Evolutionary conservation across 2,113 vertebrate species (phyloP).

Genomic region (Hirundichthys speculiger): DNA sequence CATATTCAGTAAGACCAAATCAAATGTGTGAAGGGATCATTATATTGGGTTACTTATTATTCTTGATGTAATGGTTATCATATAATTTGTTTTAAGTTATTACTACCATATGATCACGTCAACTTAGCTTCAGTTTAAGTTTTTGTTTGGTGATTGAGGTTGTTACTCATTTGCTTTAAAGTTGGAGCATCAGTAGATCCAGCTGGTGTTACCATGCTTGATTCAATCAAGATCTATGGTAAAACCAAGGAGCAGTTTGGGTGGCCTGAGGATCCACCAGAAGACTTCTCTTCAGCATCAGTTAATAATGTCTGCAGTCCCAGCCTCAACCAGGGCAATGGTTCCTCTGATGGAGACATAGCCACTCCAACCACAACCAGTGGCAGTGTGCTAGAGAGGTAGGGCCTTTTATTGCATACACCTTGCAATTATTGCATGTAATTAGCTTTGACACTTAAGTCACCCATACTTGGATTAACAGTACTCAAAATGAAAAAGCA

Average conservation of each 20-base stretch:
- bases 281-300: constrained; percentile 94
- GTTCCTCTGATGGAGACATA: constrained; percentile 87
- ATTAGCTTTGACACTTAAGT: background rate
- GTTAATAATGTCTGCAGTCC: constrained; percentile 95
- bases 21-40: background rate
- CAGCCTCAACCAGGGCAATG: constrained; percentile 91
- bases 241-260: constrained; percentile 99
- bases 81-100: too few species aligned
- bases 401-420: constrained; percentile 38
- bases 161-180: constrained; percentile 44
- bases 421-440: background rate
- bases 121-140: background rate
- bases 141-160: constrained; percentile 4
- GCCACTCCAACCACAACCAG: constrained; percentile 83
- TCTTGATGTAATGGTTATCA: too few species aligned
- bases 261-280: constrained; percentile 97
- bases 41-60: background rate
- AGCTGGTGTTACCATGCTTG: constrained; percentile 97
- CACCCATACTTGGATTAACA: background rate
- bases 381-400: constrained; percentile 96
- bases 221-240: constrained; percentile 98
- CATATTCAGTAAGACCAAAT: constrained; percentile 89
- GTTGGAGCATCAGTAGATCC: constrained; percentile 98
- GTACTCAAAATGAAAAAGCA: background rate
- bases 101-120: background rate